These are phyloP conservation scores for Cirrhinus mrigala DNA, from an alignment of 2,797 vertebrate genomes.

Conservation along the genomic window DNA sequence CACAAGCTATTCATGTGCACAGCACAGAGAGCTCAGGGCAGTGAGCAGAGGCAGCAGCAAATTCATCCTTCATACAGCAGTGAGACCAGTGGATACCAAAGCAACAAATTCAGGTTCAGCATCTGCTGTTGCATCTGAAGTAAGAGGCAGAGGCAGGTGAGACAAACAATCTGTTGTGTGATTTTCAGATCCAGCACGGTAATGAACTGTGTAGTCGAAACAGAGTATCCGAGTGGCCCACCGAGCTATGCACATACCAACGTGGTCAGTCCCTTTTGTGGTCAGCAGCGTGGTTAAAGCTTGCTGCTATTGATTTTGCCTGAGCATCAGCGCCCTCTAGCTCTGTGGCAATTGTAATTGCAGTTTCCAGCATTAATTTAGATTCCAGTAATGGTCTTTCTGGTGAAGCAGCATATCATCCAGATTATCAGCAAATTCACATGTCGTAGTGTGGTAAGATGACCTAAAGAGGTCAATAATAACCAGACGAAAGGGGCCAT, in stretches of 20 bases:
- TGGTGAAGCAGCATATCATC: too few relatives aligned
- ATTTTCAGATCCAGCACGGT: background rate
- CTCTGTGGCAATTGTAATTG: conserved; percentile 14
- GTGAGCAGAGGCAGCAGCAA: background rate
- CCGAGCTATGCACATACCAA: background rate
- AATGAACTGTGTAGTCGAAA: background rate
- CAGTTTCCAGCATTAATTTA: background rate
- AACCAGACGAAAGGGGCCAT: too few relatives aligned
- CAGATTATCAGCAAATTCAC: conserved; percentile 11
- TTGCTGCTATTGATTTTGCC: conserved; percentile 6
- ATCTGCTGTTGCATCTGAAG: background rate
- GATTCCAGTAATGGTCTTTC: conserved; percentile 6
- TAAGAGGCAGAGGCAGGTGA: background rate
- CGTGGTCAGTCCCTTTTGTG: background rate
- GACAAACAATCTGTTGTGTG: background rate
- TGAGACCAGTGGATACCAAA: background rate
- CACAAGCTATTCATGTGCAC: background rate
- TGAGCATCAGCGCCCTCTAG: background rate
- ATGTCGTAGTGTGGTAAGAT: background rate
- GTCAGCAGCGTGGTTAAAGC: background rate
- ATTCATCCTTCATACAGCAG: background rate
- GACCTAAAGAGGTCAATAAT: too few relatives aligned
- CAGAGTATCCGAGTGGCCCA: background rate
- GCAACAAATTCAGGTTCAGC: too few relatives aligned
- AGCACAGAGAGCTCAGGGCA: conserved; percentile 11